Evolutionary conservation across 2,113 vertebrate species (phyloP).

Genomic region (Silurus meridionalis): DNA sequence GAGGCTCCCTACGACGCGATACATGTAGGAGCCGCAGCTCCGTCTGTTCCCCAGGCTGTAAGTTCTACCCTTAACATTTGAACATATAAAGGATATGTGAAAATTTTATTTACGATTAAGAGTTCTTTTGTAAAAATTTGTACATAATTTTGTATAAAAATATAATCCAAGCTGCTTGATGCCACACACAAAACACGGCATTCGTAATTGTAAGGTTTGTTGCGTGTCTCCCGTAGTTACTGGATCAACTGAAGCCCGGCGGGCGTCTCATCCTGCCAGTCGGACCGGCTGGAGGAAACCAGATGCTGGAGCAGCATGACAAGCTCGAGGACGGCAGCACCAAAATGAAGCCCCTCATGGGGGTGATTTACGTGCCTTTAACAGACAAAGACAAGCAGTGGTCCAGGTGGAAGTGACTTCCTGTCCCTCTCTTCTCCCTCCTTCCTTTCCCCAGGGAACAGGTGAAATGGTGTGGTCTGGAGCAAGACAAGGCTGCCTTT

Average conservation of each 20-base stretch:
- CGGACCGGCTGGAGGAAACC: slow-evolving; percentile 95
- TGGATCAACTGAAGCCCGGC: slow-evolving; percentile 97
- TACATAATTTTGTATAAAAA: too few relatives aligned
- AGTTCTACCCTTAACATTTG: slow-evolving; percentile 59
- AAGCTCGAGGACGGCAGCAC: slow-evolving; percentile 97
- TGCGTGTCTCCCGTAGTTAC: slow-evolving; percentile 73
- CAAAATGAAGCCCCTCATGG: slow-evolving; percentile 99
- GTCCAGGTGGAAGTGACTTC: slow-evolving; percentile 99
- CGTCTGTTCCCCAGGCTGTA: slow-evolving; percentile 93
- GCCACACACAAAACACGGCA: too few relatives aligned
- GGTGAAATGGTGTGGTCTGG: slow-evolving; percentile 95
- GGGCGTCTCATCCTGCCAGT: slow-evolving; percentile 96
- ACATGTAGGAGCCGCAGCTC: slow-evolving; percentile 95
- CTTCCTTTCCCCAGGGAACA: slow-evolving; percentile 84
- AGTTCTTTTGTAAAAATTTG: too few relatives aligned
- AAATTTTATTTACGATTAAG: too few relatives aligned
- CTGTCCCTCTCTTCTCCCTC: slow-evolving; percentile 78
- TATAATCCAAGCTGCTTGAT: too few relatives aligned
- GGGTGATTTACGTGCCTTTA: slow-evolving; percentile 99
- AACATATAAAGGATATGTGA: too few relatives aligned
- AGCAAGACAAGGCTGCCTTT: slow-evolving; percentile 81
- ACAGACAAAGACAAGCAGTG: slow-evolving; percentile 99
- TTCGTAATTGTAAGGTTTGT: not conserved
- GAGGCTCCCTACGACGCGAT: slow-evolving; percentile 97
- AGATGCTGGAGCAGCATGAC: slow-evolving; percentile 99